Percentiles rank a stretch among this genome's conserved stretches.
Evolutionary conservation across 2,888 invertebrate species (phyloP).

Genomic region (Torymus auratus): DNA sequence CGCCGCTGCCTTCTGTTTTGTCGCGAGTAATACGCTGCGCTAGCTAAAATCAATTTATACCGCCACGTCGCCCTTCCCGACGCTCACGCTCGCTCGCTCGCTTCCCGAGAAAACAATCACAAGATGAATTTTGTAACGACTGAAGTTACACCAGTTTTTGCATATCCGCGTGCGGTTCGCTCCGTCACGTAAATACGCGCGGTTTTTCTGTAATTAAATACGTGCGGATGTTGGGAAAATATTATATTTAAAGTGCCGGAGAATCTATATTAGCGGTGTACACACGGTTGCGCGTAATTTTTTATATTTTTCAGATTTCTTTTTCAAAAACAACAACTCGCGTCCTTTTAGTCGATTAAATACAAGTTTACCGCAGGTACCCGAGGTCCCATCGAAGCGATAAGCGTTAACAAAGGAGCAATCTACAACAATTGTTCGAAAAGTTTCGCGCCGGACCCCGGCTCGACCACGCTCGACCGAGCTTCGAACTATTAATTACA

Average conservation of each 20-base stretch:
- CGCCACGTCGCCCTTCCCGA: constrained; percentile 4
- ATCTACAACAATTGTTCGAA: constrained; percentile 62
- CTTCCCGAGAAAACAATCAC: constrained; percentile 12
- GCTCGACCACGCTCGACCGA: constrained; percentile 23
- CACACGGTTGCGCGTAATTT: no score
- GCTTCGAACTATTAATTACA: constrained; percentile 61
- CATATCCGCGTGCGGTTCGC: no score
- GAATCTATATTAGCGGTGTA: no score
- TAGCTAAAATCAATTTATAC: constrained; percentile 56
- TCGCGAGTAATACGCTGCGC: constrained; percentile 51
- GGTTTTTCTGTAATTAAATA: no score
- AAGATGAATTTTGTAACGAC: constrained; percentile 36
- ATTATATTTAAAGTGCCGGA: no score
- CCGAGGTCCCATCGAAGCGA: constrained; percentile 51
- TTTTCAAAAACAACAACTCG: background rate
- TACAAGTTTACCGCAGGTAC: constrained; percentile 30
- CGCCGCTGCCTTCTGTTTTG: constrained; percentile 63
- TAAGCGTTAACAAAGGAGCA: constrained; percentile 62
- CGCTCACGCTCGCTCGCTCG: background rate
- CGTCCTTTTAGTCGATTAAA: constrained; percentile 43
- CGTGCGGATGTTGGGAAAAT: no score
- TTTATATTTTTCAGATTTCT: background rate
- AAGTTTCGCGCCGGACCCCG: constrained; percentile 55
- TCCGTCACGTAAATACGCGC: no score
- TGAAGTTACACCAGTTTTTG: constrained; percentile 13